Percentiles rank a stretch among this genome's conserved stretches.
phyloP scores from a whole-genome alignment of 2,797 vertebrate genomes.

The Cottoperca gobio region DNA sequence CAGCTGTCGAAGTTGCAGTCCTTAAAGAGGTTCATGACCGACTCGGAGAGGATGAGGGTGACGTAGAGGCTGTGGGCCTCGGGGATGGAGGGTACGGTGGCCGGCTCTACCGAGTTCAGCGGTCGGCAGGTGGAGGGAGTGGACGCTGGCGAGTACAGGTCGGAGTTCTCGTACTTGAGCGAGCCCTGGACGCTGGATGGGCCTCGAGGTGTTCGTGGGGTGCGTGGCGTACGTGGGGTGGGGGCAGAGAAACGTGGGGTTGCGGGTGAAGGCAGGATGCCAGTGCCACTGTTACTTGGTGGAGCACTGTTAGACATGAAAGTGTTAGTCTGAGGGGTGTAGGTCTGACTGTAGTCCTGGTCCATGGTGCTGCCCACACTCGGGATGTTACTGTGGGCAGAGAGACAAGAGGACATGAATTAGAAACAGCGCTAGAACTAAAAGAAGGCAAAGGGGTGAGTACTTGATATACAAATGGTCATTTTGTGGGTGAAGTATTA shows the following conservation, averaged over 20 bases:
- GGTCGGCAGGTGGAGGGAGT: conserved; percentile 97
- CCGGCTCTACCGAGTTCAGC: conserved; percentile 96
- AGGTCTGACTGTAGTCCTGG: conserved; percentile 95
- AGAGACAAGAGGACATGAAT: conserved; percentile 16
- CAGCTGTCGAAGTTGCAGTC: conserved; percentile 99
- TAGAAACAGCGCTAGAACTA: background rate
- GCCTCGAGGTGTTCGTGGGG: conserved; percentile 95
- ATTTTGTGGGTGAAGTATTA: too few relatives aligned
- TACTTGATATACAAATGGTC: too few relatives aligned
- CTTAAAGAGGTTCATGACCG: conserved; percentile 98
- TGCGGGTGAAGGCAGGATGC: conserved; percentile 96
- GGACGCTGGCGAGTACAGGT: conserved; percentile 97
- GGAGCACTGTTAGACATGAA: conserved; percentile 96
- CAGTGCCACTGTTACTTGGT: conserved; percentile 92
- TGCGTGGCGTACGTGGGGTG: conserved; percentile 94
- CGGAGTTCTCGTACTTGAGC: conserved; percentile 96
- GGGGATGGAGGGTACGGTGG: conserved; percentile 95
- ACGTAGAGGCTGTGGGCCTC: conserved; percentile 99
- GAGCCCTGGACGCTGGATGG: conserved; percentile 97
- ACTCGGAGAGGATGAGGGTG: conserved; percentile 98
- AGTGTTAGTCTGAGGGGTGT: conserved; percentile 96
- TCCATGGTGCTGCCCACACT: conserved; percentile 95
- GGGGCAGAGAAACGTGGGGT: conserved; percentile 95
- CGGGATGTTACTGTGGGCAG: conserved; percentile 77
- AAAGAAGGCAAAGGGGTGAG: background rate